phyloP scores from a whole-genome alignment of 2,113 vertebrate genomes.

The Hemiscyllium ocellatum region DNA sequence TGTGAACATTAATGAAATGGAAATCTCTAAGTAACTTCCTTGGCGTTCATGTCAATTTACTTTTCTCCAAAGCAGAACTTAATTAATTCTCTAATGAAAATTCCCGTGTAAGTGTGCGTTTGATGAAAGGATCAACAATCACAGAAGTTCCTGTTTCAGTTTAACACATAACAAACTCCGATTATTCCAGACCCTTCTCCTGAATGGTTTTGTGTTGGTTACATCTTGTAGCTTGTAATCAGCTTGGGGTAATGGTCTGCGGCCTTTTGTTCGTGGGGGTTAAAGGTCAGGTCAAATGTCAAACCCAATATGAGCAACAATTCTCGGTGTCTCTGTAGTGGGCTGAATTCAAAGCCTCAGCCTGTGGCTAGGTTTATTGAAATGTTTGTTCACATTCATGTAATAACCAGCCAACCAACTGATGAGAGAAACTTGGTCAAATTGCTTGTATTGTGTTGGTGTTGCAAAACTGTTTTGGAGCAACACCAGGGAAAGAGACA shows the following conservation, averaged over 20 bases:
- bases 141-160: neutral
- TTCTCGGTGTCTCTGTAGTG: neutral
- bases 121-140: slow-evolving; percentile 13
- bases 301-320: neutral
- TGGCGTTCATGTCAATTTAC: neutral
- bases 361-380: neutral
- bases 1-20: neutral
- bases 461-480: neutral
- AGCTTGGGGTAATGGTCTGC: neutral
- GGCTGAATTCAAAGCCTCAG: neutral
- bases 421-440: neutral
- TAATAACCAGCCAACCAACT: neutral
- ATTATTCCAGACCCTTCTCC: neutral
- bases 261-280: neutral
- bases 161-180: neutral
- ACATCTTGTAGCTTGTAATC: neutral
- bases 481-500: neutral
- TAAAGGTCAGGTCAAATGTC: neutral
- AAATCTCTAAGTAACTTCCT: neutral
- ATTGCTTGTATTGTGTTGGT: neutral
- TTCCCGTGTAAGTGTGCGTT: neutral
- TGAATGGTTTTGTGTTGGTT: neutral
- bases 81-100: slow-evolving; percentile 29
- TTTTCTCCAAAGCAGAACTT: neutral
- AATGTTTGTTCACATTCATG: neutral